Evolutionary conservation across 2,113 vertebrate genomes (phyloP), one percentile per base, ranked within the genome.

Genomic region (Noturus placidus): DNA sequence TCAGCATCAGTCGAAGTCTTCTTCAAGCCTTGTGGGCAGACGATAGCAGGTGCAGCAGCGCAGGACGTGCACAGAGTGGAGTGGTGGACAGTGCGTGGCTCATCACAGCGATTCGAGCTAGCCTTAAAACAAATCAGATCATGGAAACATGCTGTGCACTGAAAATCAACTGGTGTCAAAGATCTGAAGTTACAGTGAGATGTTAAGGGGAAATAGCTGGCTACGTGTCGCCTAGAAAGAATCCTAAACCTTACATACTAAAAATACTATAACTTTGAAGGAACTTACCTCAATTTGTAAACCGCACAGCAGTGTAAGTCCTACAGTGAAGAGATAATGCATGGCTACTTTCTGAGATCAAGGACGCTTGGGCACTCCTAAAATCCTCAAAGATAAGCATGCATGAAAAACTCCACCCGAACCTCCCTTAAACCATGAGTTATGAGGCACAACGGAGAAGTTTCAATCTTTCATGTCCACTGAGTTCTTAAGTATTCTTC

Each of bases 21-120:
- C 15, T 57, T 81, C 92, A 95, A 96, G 82, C 95, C 93, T 0
- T 1, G 87, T 2, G 96, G 96, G 83, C 97, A 99, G 0, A 25
- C 0, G 30, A 63, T 74, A 56, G 70, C 94, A 87, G 87, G 9
- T 0, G 86, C 57, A 5, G 90, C 93, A 0, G 95, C 94, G 30
- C 96, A 97, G 6, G 95, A 86, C 22, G 96, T 97, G 90, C 98
- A 99, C 2, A 82, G 50, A 11, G 86, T 86, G 33, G 27, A 83
- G 79, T 86, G 46, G 30, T 14, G 63, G 5, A 86, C 35, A n/a
- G 63, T 57, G 1, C 38, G 35, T 1, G 79, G 63, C 5, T 79
- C 74, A 74, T 90, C 87, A 9, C 90, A 91, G 35, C 89, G 90
- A 57, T 82, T 89, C 13, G 57, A 46, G 5, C 5, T 9, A 17